Percentiles rank a stretch among this genome's conserved stretches.
Conservation (phyloP, 2,888 invertebrate genomes). For the Phengaris alcon region DNA sequence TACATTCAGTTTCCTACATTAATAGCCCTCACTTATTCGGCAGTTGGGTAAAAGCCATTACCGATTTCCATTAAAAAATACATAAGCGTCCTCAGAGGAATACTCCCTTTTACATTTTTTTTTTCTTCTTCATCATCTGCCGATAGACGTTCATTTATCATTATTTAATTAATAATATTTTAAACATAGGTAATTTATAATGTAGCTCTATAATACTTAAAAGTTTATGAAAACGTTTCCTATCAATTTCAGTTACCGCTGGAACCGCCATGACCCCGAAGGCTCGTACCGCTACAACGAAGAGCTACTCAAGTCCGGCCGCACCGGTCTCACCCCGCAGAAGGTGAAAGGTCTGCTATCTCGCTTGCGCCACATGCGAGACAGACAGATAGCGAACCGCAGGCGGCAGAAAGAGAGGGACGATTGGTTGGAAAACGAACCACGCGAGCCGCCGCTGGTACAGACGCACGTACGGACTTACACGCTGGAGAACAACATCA, state of each 20-base stretch:
- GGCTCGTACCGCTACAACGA: slow-evolving; percentile 68
- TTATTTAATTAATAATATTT: too few relatives aligned
- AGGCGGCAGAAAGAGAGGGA: slow-evolving; percentile 51
- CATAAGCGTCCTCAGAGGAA: too few relatives aligned
- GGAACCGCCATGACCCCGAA: slow-evolving; percentile 71
- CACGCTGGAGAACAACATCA: slow-evolving; percentile 73
- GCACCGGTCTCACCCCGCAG: slow-evolving; percentile 63
- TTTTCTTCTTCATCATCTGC: too few relatives aligned
- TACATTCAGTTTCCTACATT: neutral
- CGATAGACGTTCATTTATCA: too few relatives aligned
- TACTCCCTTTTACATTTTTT: neutral
- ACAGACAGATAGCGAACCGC: slow-evolving; percentile 65
- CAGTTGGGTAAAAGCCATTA: neutral
- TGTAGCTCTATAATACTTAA: too few relatives aligned
- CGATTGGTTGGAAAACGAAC: slow-evolving; percentile 66
- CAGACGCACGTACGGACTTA: slow-evolving; percentile 77
- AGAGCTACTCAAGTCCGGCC: slow-evolving; percentile 64
- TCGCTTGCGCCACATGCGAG: slow-evolving; percentile 62
- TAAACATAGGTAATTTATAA: too few relatives aligned
- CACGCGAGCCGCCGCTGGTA: slow-evolving; percentile 54
- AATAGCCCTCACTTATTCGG: too few relatives aligned
- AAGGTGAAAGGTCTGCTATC: slow-evolving; percentile 64
- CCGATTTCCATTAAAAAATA: neutral
- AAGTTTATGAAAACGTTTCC: neutral
- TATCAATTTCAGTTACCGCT: slow-evolving; percentile 57